Base-by-base conservation (phyloP, 1,140 invertebrate genomes). In the Brachionus plicatilis region DNA sequence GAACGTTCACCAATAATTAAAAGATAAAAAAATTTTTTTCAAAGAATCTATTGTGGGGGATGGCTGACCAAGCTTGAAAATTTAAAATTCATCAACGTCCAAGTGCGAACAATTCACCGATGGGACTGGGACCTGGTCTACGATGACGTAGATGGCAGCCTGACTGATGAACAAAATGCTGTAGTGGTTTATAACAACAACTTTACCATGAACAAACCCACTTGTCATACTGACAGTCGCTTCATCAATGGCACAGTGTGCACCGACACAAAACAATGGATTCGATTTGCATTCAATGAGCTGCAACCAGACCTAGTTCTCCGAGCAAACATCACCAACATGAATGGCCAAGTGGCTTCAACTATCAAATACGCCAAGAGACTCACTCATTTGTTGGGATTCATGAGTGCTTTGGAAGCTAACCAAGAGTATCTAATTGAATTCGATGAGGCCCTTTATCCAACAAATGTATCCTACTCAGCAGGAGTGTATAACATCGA, bases 221-320 rank as follows among this genome's bases (percentile, higher is more conserved):
- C 37, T 41, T 82, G 79, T 65, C 17, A 12, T 14, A 17, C 3
- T 29, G 41, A 65, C 41, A 43, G 3, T 8, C 37, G n/a, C 3
- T 82, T 82, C 33, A 43, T 11, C 11, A 45, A 45, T 20, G 53
- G 53, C 9, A 27, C 53, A 29, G 24, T 82, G 9, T 82, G 79
- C 27, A 60, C 24, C 11, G n/a, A 37, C 27, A n/a, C 27, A 11
- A 65, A 29, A 20, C 20, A 47, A 17, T 82, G 79, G 79, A 82
- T 82, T n/a, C 20, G 79, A 60, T 82, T 82, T 33, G 53, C 79
- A 5, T 82, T 27, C 9, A 82, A 82, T 82, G 53, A 65, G 14
- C 50, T 78, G 3, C 29, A 43, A n/a, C 66, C 66, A 70, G 66
- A 70, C 12, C 33, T 41, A n/a, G 66, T 41, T 37, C 11, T 70